Evolutionary conservation across 35 echinoderm and acorn worm genomes (phyloP), one percentile per base, ranked within the genome.

Genomic region (Ptychodera flava): DNA sequence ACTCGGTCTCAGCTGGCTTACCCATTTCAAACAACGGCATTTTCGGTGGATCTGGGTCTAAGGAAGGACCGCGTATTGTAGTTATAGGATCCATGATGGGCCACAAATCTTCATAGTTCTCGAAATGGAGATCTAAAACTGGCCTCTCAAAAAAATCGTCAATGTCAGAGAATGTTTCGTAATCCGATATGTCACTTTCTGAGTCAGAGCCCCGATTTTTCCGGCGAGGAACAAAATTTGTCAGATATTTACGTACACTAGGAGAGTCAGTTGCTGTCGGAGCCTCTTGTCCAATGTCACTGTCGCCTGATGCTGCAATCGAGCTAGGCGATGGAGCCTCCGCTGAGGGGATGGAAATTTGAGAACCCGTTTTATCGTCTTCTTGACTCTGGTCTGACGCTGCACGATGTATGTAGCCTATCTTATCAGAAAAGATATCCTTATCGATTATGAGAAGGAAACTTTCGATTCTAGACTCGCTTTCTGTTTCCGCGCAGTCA

Each of bases 1-100:
- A 86, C 16, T 77, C 83, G 16, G 36, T 36, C 0, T 32, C 37
- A 28, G 79, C 87, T 33, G 36, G 16, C 0, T 78, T 31, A 0
- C 79, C 87, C 33, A 34, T 15, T 0, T 37, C 28, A 33, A 89
- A 89, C 36, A 89, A 36, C 28, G 82, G 82, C 6, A 64, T 6
- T 64, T 64, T 64, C 45, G 45, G 45, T 12, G 45, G 45, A 22
- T 64, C 45, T 6, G 45, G 45, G 6, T 64, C 45, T 6, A 64
- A 22, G 22, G 45, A 6, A n/a, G n/a, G n/a, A n/a, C n/a, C n/a
- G n/a, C n/a, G n/a, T n/a, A n/a, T n/a, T n/a, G n/a, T n/a, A n/a
- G n/a, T n/a, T n/a, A n/a, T n/a, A 6, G 45, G 45, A 64, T 64
- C 6, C 45, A 64, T 64, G 22, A 64, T 64, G 6, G 45, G 45